These are phyloP conservation scores for Aegypius monachus DNA, from an alignment of 2,113 vertebrate genomes.

Conservation along the genomic window DNA sequence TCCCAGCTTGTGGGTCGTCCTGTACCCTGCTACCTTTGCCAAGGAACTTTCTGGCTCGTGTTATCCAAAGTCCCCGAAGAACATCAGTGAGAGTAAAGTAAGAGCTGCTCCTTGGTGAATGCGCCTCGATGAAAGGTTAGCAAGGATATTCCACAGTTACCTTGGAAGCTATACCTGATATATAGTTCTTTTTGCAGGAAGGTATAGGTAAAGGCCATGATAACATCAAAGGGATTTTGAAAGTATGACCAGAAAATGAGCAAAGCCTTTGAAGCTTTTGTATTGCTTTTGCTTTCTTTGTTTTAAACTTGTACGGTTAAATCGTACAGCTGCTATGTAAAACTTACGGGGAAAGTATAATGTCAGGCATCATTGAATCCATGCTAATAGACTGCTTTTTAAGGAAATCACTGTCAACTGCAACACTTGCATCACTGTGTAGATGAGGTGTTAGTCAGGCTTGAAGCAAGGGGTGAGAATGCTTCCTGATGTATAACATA, in stretches of 20 bases:
- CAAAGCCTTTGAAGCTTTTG: background rate
- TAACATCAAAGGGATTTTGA: background rate
- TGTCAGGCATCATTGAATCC: background rate
- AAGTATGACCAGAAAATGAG: background rate
- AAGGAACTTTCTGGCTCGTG: background rate
- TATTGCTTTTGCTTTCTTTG: background rate
- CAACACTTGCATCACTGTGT: background rate
- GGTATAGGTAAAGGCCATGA: background rate
- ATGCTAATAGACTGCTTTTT: background rate
- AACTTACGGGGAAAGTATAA: background rate
- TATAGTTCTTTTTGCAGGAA: background rate
- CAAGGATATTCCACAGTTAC: background rate
- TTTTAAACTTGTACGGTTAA: background rate
- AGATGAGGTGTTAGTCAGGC: background rate
- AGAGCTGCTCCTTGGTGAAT: background rate
- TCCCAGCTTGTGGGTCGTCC: fast-evolving
- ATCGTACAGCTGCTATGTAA: background rate
- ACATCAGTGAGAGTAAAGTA: fast-evolving
- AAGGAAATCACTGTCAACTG: background rate
- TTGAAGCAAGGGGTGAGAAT: background rate
- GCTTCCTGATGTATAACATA: background rate
- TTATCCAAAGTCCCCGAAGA: background rate
- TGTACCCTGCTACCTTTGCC: background rate
- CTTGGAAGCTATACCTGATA: background rate
- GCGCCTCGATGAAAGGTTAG: background rate